Conservation (phyloP, 2,113 vertebrate genomes). For the Phainopepla nitens region DNA sequence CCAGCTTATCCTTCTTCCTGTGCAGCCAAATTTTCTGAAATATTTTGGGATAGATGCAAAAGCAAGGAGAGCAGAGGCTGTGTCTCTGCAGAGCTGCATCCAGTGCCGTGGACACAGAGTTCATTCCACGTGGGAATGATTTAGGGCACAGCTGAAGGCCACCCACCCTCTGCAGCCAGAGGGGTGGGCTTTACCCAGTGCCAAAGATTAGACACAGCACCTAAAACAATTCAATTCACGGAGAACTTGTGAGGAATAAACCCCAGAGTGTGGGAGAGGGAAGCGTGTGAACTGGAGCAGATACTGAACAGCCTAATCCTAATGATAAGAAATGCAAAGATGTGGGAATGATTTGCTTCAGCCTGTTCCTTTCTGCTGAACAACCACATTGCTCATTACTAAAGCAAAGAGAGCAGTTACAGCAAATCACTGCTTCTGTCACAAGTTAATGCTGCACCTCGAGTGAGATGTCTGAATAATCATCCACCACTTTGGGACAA, state of each 20-base stretch:
- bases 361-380: constrained; percentile 14
- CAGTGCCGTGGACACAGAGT: neutral
- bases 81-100: neutral
- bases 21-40: neutral
- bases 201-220: neutral
- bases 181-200: neutral
- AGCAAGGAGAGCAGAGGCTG: neutral
- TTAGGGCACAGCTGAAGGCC: neutral
- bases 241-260: constrained; percentile 20
- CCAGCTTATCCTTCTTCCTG: neutral
- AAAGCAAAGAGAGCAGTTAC: constrained; percentile 9
- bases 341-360: constrained; percentile 41
- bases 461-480: constrained; percentile 49
- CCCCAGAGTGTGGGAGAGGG: neutral
- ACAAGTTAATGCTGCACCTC: constrained; percentile 27
- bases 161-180: neutral
- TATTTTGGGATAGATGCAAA: neutral
- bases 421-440: constrained; percentile 48
- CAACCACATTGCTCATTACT: neutral
- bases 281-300: constrained; percentile 56
- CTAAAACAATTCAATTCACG: constrained; percentile 11
- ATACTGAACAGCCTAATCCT: constrained; percentile 45
- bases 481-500: neutral
- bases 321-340: constrained; percentile 50
- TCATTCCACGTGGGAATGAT: neutral